Conservation (phyloP, 2,888 invertebrate species). For the Nymphalis c-album region DNA sequence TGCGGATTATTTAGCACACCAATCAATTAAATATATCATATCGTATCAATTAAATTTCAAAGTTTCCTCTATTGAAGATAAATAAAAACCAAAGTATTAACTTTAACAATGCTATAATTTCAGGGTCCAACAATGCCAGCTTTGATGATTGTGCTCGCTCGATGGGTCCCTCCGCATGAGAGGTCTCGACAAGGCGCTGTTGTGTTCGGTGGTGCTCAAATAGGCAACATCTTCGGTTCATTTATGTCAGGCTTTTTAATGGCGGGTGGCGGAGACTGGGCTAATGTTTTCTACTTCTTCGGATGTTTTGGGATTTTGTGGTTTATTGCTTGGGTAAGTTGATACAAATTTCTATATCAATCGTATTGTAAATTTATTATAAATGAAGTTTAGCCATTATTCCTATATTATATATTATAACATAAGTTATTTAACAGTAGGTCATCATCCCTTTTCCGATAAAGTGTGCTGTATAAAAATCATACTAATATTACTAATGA, state of each 20-base stretch:
- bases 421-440: too few species aligned
- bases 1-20: neutral
- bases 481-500: too few species aligned
- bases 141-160: slow-evolving; percentile 82
- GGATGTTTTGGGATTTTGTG: slow-evolving; percentile 81
- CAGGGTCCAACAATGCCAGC: slow-evolving; percentile 89
- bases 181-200: slow-evolving; percentile 82
- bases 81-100: neutral
- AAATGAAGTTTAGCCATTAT: too few species aligned
- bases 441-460: too few species aligned
- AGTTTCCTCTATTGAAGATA: neutral
- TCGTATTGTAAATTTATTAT: too few species aligned
- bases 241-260: slow-evolving; percentile 80
- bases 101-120: slow-evolving; percentile 39
- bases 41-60: neutral
- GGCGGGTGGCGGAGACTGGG: slow-evolving; percentile 79
- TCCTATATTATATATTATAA: too few species aligned
- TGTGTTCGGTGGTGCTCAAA: slow-evolving; percentile 82
- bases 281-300: slow-evolving; percentile 83
- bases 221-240: slow-evolving; percentile 82
- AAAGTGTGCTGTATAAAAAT: too few species aligned
- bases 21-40: too few species aligned
- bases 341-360: too few species aligned
- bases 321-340: slow-evolving; percentile 78
- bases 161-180: slow-evolving; percentile 83